Conservation (phyloP, 2,113 vertebrate species). For the Mustela nigripes region DNA sequence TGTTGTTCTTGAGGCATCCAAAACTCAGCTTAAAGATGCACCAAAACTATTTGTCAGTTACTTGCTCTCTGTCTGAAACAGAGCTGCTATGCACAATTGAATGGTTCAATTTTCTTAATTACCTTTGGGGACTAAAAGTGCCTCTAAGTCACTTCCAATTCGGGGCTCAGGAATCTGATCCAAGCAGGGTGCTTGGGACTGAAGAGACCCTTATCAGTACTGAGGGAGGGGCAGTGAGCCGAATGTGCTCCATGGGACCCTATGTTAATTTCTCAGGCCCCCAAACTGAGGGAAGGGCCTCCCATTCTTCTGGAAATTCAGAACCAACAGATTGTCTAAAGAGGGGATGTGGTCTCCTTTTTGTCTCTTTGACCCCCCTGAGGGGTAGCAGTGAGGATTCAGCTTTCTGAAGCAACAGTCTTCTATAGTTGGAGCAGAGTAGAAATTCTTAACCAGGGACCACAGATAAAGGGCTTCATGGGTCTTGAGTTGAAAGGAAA, state of each 20-base stretch:
- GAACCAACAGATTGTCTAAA: not conserved
- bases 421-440: not conserved
- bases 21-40: slow-evolving; percentile 38
- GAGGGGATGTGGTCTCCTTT: not conserved
- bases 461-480: not conserved
- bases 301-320: not conserved
- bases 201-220: not conserved
- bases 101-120: not conserved
- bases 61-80: not conserved
- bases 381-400: not conserved
- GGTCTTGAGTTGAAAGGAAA: not conserved
- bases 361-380: fast-evolving
- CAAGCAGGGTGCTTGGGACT: not conserved
- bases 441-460: not conserved
- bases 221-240: not conserved
- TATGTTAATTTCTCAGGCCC: not conserved
- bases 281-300: not conserved
- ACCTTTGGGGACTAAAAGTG: fast-evolving
- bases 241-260: too few relatives aligned
- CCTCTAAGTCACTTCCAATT: not conserved
- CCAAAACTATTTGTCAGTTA: not conserved
- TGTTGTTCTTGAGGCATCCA: not conserved
- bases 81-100: not conserved
- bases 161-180: not conserved
- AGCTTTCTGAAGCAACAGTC: not conserved